A percentile compares a stretch with the other conserved stretches of the same genome.
Evolutionary conservation across 2,888 invertebrate genomes (phyloP).

Genomic region (Penaeus monodon): DNA sequence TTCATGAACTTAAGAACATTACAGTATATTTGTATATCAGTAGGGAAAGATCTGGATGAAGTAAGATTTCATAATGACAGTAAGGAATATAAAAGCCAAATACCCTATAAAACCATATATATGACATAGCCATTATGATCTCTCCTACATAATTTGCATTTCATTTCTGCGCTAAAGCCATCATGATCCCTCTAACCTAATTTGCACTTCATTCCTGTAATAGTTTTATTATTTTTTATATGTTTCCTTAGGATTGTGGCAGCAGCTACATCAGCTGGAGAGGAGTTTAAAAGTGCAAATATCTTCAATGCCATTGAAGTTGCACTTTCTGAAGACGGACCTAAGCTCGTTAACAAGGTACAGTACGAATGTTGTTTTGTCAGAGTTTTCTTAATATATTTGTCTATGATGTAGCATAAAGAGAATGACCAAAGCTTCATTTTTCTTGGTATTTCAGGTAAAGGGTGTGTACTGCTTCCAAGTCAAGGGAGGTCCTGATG

Average conservation of each 20-base stretch:
- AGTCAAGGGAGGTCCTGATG: conserved; percentile 81
- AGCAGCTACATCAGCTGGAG: conserved; percentile 51
- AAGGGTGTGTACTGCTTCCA: conserved; percentile 91
- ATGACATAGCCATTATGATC: too few relatives aligned
- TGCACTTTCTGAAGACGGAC: conserved; percentile 84
- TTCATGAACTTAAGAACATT: too few relatives aligned
- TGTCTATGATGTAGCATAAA: too few relatives aligned
- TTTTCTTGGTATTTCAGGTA: conserved; percentile 33
- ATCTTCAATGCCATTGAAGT: conserved; percentile 85
- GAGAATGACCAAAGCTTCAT: not conserved
- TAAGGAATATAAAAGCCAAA: too few relatives aligned
- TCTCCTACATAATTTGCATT: too few relatives aligned
- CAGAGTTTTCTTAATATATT: too few relatives aligned
- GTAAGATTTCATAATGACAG: too few relatives aligned
- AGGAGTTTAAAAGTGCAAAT: conserved; percentile 82
- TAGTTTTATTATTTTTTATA: not conserved
- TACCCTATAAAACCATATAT: too few relatives aligned
- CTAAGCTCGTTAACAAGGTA: conserved; percentile 85
- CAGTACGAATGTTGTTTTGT: not conserved
- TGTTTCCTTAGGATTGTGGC: conserved; percentile 36
- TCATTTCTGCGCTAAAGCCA: too few relatives aligned
- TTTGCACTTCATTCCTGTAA: not conserved
- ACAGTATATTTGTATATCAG: too few relatives aligned
- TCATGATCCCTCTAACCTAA: too few relatives aligned
- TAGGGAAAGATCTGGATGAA: too few relatives aligned